phyloP scores from a whole-genome alignment of 2,888 invertebrate genomes.

The Lasioglossum malachurum region DNA sequence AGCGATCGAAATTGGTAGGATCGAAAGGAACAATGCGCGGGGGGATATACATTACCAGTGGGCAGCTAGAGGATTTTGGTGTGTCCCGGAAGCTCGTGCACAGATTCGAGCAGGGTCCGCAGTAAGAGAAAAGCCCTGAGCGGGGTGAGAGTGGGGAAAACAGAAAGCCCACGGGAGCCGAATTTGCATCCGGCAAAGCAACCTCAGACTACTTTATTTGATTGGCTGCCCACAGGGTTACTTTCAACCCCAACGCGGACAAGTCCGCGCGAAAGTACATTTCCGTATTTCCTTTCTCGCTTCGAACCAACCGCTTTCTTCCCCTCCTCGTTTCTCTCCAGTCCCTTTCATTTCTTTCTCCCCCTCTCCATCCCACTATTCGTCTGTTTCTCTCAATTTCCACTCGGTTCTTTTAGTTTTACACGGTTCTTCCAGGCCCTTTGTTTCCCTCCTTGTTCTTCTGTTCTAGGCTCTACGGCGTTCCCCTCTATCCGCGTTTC shows the following conservation, averaged over 20 bases:
- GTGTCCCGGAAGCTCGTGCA: constrained; percentile 64
- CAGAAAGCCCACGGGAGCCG: constrained; percentile 75
- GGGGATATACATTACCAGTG: constrained; percentile 47
- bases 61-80: constrained; percentile 60
- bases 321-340: not conserved
- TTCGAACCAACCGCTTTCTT: constrained; percentile 23
- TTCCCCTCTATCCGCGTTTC: constrained; percentile 4
- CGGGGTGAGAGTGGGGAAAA: constrained; percentile 45
- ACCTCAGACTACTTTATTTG: constrained; percentile 82
- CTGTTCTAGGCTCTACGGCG: not conserved
- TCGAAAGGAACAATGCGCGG: constrained; percentile 62
- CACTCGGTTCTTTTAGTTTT: not conserved
- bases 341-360: constrained; percentile 2
- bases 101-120: constrained; percentile 43
- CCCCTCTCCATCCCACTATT: not conserved
- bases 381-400: not conserved
- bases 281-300: constrained; percentile 39
- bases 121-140: constrained; percentile 37
- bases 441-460: constrained; percentile 22
- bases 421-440: constrained; percentile 8
- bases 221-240: constrained; percentile 78
- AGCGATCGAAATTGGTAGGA: constrained; percentile 69
- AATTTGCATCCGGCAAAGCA: constrained; percentile 81
- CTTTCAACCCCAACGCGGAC: constrained; percentile 62
- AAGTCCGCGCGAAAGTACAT: constrained; percentile 52